phyloP scores from a whole-genome alignment of 2,797 vertebrate genomes.

The Tangara arthus region DNA sequence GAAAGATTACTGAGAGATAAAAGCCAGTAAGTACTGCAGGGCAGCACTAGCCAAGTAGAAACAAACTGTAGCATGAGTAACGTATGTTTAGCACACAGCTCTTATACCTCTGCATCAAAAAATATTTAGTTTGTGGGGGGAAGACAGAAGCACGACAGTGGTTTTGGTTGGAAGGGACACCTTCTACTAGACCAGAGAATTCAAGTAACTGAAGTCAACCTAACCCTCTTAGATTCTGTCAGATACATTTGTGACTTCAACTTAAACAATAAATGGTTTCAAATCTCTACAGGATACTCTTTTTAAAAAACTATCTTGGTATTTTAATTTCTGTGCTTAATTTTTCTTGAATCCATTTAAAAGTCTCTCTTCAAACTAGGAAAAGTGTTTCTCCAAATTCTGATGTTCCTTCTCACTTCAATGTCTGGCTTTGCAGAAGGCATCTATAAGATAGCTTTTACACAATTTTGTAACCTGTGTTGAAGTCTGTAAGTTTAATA shows the following conservation, averaged over 20 bases:
- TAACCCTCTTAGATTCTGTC: neutral
- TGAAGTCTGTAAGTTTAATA: neutral
- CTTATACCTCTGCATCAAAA: neutral
- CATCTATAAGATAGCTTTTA: neutral
- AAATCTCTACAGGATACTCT: neutral
- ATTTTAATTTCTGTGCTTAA: neutral
- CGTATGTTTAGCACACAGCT: neutral
- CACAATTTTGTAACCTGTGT: neutral
- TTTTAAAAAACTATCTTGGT: neutral
- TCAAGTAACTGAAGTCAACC: neutral
- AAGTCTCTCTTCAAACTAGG: neutral
- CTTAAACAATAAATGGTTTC: neutral
- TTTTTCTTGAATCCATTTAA: neutral
- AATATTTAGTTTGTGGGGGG: fast-evolving
- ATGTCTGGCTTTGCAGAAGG: neutral
- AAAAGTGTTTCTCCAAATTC: neutral
- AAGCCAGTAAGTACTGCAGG: neutral
- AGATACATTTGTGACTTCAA: neutral
- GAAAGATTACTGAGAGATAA: neutral
- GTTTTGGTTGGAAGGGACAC: neutral
- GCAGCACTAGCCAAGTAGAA: neutral
- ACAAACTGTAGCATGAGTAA: neutral
- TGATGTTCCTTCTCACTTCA: neutral
- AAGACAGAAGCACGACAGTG: neutral
- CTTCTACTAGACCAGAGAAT: neutral